Conservation (phyloP, 2,797 vertebrate species). For the Poecilia picta region DNA sequence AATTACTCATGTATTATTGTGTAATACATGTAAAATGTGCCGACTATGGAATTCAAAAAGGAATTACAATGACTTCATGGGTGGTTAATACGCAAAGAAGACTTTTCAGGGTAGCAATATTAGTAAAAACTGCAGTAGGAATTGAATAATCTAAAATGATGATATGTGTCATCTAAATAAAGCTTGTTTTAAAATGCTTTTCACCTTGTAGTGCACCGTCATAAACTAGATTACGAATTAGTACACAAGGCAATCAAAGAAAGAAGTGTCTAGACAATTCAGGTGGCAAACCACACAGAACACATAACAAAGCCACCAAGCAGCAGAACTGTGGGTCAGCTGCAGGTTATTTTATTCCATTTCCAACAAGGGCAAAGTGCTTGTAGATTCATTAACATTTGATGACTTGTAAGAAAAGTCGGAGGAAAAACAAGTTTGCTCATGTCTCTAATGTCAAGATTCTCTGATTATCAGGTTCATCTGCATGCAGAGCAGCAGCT, state of each 20-base stretch:
- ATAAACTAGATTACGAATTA: constrained; percentile 26
- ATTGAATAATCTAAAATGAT: not conserved
- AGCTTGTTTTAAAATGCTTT: not conserved
- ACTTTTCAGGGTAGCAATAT: not conserved
- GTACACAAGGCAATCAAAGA: constrained; percentile 24
- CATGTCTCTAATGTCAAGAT: constrained; percentile 54
- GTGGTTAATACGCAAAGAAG: not conserved
- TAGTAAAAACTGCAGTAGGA: not conserved
- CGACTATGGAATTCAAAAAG: too few species aligned
- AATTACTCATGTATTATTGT: not conserved
- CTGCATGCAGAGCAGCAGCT: constrained; percentile 73
- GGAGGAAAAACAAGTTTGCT: constrained; percentile 58
- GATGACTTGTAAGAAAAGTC: constrained; percentile 57
- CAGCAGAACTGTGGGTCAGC: constrained; percentile 37
- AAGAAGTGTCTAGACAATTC: constrained; percentile 39
- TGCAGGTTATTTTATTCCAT: constrained; percentile 61
- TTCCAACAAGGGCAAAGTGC: constrained; percentile 48
- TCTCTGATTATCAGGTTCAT: constrained; percentile 75
- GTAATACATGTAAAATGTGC: too few species aligned
- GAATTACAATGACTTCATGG: not conserved
- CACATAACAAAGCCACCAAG: constrained; percentile 36
- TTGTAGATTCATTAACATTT: constrained; percentile 49
- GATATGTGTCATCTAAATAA: not conserved
- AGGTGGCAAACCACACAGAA: constrained; percentile 32
- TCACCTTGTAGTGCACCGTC: constrained; percentile 22